phyloP scores from a whole-genome alignment of 2,113 vertebrate species.

The Mus spicilegus region DNA sequence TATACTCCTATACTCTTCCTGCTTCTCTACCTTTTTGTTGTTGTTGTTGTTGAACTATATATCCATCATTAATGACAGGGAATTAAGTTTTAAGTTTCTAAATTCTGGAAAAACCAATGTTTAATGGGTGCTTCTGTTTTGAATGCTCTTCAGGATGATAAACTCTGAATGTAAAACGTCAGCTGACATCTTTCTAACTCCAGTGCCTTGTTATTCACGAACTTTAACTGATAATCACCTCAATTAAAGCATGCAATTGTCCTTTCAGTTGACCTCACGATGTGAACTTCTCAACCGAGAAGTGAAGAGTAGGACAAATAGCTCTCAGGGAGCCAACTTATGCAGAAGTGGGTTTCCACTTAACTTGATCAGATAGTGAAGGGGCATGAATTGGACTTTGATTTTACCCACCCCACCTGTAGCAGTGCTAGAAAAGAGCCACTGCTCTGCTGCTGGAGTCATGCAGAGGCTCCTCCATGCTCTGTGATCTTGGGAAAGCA shows the following conservation, averaged over 20 bases:
- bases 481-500: background rate
- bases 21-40: background rate
- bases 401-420: background rate
- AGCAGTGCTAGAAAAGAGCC: fast-evolving
- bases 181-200: background rate
- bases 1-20: background rate
- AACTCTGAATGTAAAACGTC: background rate
- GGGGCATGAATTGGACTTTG: background rate
- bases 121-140: background rate
- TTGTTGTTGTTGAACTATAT: too few relatives aligned
- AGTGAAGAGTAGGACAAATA: background rate
- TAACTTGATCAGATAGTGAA: fast-evolving
- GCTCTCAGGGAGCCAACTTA: too few relatives aligned
- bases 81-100: background rate
- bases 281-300: background rate
- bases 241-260: background rate
- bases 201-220: background rate
- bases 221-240: background rate
- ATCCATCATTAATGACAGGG: background rate
- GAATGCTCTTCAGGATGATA: background rate
- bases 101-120: background rate
- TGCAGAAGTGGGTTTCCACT: background rate
- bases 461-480: fast-evolving
- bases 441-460: fast-evolving
- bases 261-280: background rate